Evolutionary conservation across 2,888 invertebrate species (phyloP), one percentile per base, ranked within the genome.

Genomic region (Proisotoma minuta): DNA sequence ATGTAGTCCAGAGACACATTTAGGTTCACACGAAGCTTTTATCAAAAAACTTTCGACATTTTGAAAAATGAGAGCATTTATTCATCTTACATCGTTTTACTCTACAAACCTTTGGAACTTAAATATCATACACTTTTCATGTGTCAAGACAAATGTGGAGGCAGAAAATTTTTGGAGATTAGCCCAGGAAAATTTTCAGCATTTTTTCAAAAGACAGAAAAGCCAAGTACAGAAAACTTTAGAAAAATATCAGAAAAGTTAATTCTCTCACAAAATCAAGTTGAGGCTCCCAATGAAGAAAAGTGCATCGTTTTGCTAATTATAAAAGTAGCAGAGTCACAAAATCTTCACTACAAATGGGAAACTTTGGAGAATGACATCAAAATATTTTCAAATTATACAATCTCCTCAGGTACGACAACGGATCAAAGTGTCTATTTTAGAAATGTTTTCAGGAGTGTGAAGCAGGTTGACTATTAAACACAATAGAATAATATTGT

Each of bases 141-240:
- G 5, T 51, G 51, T 28, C 24, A 24, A 24, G 18, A 27, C 28
- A 18, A n/a, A 3, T 51, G 51, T 27, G 28, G 51, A 4, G 28
- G 28, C 28, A 26, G 28, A 5, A n/a, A 26, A n/a, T 51, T 51
- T 51, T n/a, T 51, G 28, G 51, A 51, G 28, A 27, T 51, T 4
- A 51, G 27, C 4, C 51, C 51, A 3, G 51, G 27, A 3, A 22
- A 51, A 51, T 51, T n/a, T 27, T 51, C 51, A 3, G 27, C 51
- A 4, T 12, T 4, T 24, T 15, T 51, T 27, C 27, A 26, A 3
- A n/a, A 4, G 4, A 27, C 28, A 2, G 22, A 22, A 2, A 27
- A 27, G 3, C 51, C 51, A 2, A 26, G 27, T n/a, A 26, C 51
- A 12, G 18, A 24, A 22, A 24, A 15, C 10, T 51, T 51, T 43